phyloP scores from a whole-genome alignment of 2,797 vertebrate genomes.

The Ara ararauna region DNA sequence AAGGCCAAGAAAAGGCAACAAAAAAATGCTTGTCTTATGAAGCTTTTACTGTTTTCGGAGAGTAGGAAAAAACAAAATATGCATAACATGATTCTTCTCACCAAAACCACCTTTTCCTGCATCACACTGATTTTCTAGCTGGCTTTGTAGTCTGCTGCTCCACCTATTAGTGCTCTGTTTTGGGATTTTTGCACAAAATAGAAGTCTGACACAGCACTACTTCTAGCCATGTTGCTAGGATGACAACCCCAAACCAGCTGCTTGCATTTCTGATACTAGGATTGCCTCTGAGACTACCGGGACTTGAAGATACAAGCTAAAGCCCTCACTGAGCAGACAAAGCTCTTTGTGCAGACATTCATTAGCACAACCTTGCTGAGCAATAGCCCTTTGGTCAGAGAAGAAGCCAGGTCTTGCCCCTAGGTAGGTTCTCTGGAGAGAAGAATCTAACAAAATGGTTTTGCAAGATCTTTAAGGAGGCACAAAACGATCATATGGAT shows the following conservation, averaged over 20 bases:
- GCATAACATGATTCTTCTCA: neutral
- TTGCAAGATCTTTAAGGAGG: neutral
- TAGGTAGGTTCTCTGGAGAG: neutral
- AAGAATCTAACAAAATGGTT: neutral
- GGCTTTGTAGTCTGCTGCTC: neutral
- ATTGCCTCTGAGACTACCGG: neutral
- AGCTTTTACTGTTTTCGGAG: neutral
- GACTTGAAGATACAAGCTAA: neutral
- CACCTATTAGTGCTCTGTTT: neutral
- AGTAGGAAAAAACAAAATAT: neutral
- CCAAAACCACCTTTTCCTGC: neutral
- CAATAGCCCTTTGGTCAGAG: neutral
- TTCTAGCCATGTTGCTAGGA: neutral
- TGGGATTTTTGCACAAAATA: neutral
- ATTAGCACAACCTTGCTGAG: neutral
- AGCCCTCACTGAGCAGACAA: neutral
- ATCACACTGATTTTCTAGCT: neutral
- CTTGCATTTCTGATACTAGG: neutral
- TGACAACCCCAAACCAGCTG: neutral
- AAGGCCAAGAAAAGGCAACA: neutral
- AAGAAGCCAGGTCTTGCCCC: neutral
- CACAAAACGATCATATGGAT: neutral
- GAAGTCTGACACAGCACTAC: neutral
- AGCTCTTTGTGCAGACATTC: neutral
- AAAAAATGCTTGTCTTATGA: neutral